phyloP scores from a whole-genome alignment of 2,797 vertebrate genomes.

The Nothura maculosa region DNA sequence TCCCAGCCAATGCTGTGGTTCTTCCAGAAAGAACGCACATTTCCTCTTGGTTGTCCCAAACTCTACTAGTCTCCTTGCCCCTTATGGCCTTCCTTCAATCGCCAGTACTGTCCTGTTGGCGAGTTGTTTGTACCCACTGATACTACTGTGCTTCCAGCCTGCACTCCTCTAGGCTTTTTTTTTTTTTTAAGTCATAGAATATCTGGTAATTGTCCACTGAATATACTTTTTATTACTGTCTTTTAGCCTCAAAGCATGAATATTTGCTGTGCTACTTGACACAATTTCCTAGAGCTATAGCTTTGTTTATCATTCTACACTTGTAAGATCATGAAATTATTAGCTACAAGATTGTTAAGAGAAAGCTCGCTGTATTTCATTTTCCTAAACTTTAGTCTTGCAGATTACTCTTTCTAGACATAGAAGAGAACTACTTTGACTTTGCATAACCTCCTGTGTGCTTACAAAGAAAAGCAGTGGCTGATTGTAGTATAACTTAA shows the following conservation, averaged over 20 bases:
- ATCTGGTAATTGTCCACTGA: background rate
- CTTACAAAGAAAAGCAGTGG: background rate
- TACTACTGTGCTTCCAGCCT: background rate
- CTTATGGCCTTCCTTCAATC: background rate
- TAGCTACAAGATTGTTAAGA: background rate
- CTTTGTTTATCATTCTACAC: background rate
- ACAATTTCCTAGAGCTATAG: background rate
- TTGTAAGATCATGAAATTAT: background rate
- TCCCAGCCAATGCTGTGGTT: background rate
- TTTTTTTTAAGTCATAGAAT: background rate
- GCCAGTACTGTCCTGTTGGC: accelerated
- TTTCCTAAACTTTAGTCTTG: background rate
- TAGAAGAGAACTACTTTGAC: background rate
- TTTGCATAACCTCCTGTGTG: background rate
- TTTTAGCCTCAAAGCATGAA: background rate
- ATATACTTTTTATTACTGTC: background rate
- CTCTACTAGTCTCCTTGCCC: accelerated
- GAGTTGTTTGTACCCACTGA: background rate
- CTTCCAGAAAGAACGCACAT: background rate
- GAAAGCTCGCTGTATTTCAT: accelerated
- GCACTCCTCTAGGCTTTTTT: background rate
- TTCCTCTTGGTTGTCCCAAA: accelerated
- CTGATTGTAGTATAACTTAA: background rate
- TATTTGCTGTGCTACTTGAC: background rate
- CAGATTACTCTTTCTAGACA: background rate